Evolutionary conservation across 2,113 vertebrate genomes (phyloP), one percentile per base, ranked within the genome.

Genomic region (Catharus fuscescens): DNA sequence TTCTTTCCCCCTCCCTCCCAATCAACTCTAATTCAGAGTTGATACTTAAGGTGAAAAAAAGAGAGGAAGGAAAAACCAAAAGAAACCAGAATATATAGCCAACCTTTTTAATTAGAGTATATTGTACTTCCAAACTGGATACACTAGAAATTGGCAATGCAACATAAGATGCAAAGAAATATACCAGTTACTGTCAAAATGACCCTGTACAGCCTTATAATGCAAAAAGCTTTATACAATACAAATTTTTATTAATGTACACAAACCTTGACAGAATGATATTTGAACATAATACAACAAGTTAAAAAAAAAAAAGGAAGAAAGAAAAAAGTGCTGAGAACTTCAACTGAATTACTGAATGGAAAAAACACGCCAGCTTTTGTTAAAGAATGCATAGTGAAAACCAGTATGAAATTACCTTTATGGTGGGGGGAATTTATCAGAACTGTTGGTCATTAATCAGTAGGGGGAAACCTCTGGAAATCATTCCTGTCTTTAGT

Each of bases 61-160:
- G 69, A 71, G 78, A 80, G 71, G 74, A 97, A 94, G 88, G 26
- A 84, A 94, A 28, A 88, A 70, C 32, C 92, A 94, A 96, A 94
- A 89, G 86, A 96, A 97, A 86, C 96, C 73, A 94, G 94, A 91
- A 67, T 98, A 67, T 98, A 96, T 98, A 98, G 97, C 97, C 98
- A 98, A 98, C 97, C 95, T 96, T 98, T 98, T 98, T 98, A 98
- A 98, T 99, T 99, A 98, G 99, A 99, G 99, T 99, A 99, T 99
- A 99, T 99, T 99, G 99, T 99, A 99, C 98, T 99, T 99, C 99
- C 99, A 99, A 99, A 99, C 99, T 98, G 98, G 99, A 99, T 99
- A 99, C 99, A 99, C 99, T 99, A 99, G 99, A 98, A 99, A 99
- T 99, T 98, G 99, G 99, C 99, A 99, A 99, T 98, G 98, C 98